phyloP scores from a whole-genome alignment of 2,888 invertebrate species.

The Callimorpha dominula region DNA sequence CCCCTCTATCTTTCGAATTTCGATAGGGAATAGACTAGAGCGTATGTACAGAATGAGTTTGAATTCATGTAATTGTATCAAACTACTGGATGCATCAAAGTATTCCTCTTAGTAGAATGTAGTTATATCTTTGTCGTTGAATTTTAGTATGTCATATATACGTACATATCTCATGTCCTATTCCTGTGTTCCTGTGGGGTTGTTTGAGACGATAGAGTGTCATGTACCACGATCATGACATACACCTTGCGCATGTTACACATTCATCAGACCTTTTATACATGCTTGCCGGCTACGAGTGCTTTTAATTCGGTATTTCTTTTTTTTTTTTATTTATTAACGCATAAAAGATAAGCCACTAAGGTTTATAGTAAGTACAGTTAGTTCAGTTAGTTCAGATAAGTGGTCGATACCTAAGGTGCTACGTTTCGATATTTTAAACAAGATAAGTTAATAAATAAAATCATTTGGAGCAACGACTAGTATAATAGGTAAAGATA shows the following conservation, averaged over 20 bases:
- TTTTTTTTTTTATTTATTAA: neutral
- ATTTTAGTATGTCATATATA: neutral
- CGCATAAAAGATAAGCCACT: too few relatives aligned
- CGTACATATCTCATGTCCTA: neutral
- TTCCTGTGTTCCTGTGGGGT: neutral
- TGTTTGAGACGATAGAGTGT: neutral
- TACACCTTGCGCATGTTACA: neutral
- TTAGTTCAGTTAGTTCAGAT: too few relatives aligned
- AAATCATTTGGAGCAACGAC: too few relatives aligned
- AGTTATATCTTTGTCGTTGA: neutral
- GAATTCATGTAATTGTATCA: slow-evolving; percentile 2
- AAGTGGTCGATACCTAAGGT: too few relatives aligned
- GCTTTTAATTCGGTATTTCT: neutral
- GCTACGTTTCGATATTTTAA: too few relatives aligned
- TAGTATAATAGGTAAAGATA: too few relatives aligned
- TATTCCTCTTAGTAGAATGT: neutral
- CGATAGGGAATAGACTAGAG: slow-evolving; percentile 13
- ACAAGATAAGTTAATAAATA: too few relatives aligned
- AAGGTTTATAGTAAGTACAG: too few relatives aligned
- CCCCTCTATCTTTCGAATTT: slow-evolving; percentile 31
- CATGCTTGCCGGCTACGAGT: neutral
- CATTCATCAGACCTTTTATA: neutral
- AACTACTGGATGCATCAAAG: neutral
- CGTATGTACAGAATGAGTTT: neutral
- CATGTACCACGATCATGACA: neutral